These are phyloP conservation scores for Leptinotarsa texana DNA, from an alignment of 1,140 invertebrate species.

Conservation along the genomic window DNA sequence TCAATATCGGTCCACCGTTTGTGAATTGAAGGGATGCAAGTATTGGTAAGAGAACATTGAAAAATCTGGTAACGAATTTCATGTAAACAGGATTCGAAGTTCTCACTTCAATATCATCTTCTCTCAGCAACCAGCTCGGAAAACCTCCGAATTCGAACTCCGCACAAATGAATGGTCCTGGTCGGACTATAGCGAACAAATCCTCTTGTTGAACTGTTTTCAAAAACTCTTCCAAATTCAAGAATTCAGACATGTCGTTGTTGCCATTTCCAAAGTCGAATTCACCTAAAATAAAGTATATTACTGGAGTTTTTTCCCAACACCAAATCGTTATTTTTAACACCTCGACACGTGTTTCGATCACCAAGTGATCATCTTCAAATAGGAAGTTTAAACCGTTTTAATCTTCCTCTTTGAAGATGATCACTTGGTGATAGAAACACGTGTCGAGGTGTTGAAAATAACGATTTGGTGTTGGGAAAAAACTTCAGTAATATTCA, in stretches of 20 bases:
- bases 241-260: conserved; percentile 68
- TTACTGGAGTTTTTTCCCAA: too few relatives aligned
- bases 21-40: conserved; percentile 60
- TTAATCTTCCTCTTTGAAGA: too few relatives aligned
- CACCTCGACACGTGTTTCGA: too few relatives aligned
- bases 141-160: conserved; percentile 66
- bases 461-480: too few relatives aligned
- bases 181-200: conserved; percentile 80
- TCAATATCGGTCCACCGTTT: conserved; percentile 64
- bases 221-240: conserved; percentile 69
- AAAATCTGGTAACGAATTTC: conserved; percentile 57
- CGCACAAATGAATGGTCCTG: conserved; percentile 94
- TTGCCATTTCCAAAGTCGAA: conserved; percentile 70
- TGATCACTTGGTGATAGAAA: too few relatives aligned
- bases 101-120: conserved; percentile 56
- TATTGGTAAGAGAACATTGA: conserved; percentile 57
- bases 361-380: too few relatives aligned
- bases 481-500: too few relatives aligned
- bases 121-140: conserved; percentile 38
- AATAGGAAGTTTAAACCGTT: too few relatives aligned
- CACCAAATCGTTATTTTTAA: too few relatives aligned
- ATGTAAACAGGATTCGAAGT: conserved; percentile 58
- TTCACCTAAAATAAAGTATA: conserved; percentile 54
- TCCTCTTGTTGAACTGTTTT: conserved; percentile 78
- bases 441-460: too few relatives aligned